Evolutionary conservation across 2,888 invertebrate species (phyloP), one percentile per base, ranked within the genome.

Genomic region (Lymantria dispar): DNA sequence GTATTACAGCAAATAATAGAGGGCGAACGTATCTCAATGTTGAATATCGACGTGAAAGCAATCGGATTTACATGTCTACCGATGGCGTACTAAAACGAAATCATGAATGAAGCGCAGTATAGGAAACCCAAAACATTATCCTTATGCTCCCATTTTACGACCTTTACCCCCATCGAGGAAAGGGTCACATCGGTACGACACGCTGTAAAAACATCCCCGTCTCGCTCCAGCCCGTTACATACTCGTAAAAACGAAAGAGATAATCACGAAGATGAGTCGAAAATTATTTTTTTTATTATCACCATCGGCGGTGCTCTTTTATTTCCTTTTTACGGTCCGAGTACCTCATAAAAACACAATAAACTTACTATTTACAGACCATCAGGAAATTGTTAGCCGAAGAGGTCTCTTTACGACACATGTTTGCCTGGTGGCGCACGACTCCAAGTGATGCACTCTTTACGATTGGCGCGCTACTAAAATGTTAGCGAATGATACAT

Each of bases 291-390:
- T 91, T 91, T 91, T 91, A 91, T 91, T 91, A 91, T 89, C 91
- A 87, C 91, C 90, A 91, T 88, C 91, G 90, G 91, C 89, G 91
- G 91, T 89, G 91, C 91, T 88, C 90, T 91, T 92, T 92, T 92
- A 92, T 92, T 92, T 91, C 91, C 87, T 91, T 92, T 92, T 92
- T 91, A 92, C 89, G 91, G 89, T 89, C 90, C 87, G 90, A 91
- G 91, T 91, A 91, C 91, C 91, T 91, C 92, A 92, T 92, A 92
- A 92, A 91, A 91, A 90, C 87, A 91, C 91, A 91, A 87, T 92
- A 92, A 92, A 92, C 90, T 91, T 91, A 91, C 91, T 91, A 92
- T 92, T 92, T 92, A 92, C 91, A 91, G 91, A 90, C 91, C 91
- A 91, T 91, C 91, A 90, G 91, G 91, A 91, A 91, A 91, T 91